Percentiles rank a stretch among this genome's conserved stretches.
phyloP scores from a whole-genome alignment of 2,113 vertebrate genomes.

The Egretta garzetta region DNA sequence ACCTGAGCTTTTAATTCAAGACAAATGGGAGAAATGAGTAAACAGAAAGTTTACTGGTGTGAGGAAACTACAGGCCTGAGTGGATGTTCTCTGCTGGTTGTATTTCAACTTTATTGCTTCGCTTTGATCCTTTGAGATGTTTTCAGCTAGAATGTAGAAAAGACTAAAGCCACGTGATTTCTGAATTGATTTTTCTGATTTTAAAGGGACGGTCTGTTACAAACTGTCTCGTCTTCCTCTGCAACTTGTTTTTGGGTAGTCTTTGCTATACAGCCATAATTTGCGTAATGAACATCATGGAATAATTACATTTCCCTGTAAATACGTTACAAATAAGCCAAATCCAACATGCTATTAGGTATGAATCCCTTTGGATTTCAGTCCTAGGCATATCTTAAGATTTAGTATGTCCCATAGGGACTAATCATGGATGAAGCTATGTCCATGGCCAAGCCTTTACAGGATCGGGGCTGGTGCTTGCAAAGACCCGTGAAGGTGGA shows the following conservation, averaged over 20 bases:
- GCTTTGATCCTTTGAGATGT: constrained; percentile 53
- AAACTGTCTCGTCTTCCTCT: neutral
- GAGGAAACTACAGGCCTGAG: neutral
- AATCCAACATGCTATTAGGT: neutral
- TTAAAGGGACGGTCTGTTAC: neutral
- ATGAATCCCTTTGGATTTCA: neutral
- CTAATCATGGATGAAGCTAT: neutral
- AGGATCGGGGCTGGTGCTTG: neutral
- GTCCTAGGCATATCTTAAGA: neutral
- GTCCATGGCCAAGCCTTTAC: neutral
- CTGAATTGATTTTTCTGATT: neutral
- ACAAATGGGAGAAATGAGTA: constrained; percentile 53
- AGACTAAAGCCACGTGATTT: neutral
- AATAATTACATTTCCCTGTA: neutral
- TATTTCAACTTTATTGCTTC: constrained; percentile 35
- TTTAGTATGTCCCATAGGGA: neutral
- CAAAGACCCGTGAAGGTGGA: neutral
- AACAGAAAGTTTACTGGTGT: constrained; percentile 50
- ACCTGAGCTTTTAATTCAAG: constrained; percentile 51
- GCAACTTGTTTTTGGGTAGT: neutral
- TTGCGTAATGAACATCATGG: neutral
- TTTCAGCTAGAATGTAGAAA: neutral
- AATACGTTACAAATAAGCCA: neutral
- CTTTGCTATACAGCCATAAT: neutral
- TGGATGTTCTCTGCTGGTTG: neutral